phyloP scores from a whole-genome alignment of 2,888 invertebrate species.

The Sphinx pinastri region DNA sequence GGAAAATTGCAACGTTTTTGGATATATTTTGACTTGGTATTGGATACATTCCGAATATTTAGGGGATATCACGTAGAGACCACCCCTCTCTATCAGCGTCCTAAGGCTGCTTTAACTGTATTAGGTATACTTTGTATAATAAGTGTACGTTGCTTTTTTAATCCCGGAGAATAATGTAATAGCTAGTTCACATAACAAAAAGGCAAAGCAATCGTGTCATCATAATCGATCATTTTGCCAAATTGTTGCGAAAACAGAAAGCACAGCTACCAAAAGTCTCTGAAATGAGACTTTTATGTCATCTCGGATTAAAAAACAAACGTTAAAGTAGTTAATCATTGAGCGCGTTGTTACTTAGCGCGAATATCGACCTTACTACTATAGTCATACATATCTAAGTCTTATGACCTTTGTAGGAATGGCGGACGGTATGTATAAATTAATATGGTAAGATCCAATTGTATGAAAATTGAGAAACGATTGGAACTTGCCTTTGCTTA shows the following conservation, averaged over 20 bases:
- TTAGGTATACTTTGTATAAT: neutral
- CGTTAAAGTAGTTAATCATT: neutral
- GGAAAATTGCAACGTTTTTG: neutral
- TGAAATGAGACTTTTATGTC: neutral
- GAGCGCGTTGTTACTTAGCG: neutral
- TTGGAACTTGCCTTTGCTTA: neutral
- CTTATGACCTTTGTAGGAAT: neutral
- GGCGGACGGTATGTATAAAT: neutral
- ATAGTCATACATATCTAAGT: neutral
- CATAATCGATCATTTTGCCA: neutral
- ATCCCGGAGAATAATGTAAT: neutral
- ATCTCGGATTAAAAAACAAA: slow-evolving; percentile 5
- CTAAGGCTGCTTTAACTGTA: neutral
- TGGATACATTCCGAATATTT: slow-evolving; percentile 12
- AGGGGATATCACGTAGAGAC: neutral
- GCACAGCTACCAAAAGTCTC: neutral
- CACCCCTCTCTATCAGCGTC: neutral
- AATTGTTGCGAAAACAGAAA: neutral
- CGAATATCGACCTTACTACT: slow-evolving; percentile 14
- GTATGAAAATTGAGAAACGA: neutral
- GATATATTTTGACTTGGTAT: neutral
- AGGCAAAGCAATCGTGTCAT: no score
- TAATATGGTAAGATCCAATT: neutral
- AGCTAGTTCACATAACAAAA: no score
- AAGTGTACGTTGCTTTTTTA: neutral